Conservation (phyloP, 2,113 vertebrate genomes). For the Crotalus viridis region DNA sequence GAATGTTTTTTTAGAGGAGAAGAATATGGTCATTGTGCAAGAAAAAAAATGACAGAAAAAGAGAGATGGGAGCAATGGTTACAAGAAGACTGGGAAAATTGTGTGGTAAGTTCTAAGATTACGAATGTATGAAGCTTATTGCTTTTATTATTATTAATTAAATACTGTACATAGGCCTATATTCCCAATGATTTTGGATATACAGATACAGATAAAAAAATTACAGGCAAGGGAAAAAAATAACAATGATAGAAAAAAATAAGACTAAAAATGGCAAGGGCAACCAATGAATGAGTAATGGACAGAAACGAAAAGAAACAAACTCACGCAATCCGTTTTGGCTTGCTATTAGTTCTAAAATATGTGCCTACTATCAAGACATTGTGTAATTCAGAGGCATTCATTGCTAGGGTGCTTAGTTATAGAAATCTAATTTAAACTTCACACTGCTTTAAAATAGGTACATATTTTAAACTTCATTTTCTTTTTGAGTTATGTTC, state of each 20-base stretch:
- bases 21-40: conserved; percentile 48
- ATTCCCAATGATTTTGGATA: not conserved
- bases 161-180: not conserved
- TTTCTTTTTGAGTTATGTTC: not conserved
- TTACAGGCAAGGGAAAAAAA: not conserved
- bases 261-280: not conserved
- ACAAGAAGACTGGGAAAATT: conserved; percentile 95
- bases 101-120: conserved; percentile 70
- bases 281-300: not conserved
- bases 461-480: not conserved
- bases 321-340: not conserved
- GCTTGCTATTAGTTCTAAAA: not conserved
- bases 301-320: not conserved
- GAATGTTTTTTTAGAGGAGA: conserved; percentile 71
- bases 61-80: conserved; percentile 82
- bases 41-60: conserved; percentile 66
- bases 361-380: not conserved
- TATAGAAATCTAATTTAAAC: not conserved
- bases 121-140: not conserved
- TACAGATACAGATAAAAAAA: not conserved
- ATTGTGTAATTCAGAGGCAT: not conserved
- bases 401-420: not conserved
- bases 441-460: not conserved
- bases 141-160: not conserved
- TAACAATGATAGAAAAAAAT: not conserved